These are phyloP conservation scores for Aphidius colemani DNA, from an alignment of 2,888 invertebrate species.

Conservation along the genomic window DNA sequence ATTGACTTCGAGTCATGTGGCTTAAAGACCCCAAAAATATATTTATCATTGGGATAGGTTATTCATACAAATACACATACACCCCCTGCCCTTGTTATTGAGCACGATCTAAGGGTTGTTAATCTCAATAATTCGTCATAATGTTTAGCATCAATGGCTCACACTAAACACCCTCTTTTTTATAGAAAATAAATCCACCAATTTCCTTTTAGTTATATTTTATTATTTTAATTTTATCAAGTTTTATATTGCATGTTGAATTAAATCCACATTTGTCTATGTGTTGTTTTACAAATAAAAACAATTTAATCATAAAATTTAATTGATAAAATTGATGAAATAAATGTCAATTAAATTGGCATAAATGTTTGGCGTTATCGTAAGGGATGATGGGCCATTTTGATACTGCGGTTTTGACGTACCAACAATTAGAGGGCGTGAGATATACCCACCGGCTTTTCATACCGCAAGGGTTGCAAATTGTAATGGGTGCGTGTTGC, in stretches of 20 bases:
- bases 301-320: not conserved
- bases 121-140: constrained; percentile 51
- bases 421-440: constrained; percentile 17
- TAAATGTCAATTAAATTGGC: not conserved
- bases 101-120: constrained; percentile 37
- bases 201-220: constrained; percentile 18
- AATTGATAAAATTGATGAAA: not conserved
- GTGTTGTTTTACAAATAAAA: too few relatives aligned
- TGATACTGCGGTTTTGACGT: constrained; percentile 18
- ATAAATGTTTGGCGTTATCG: too few relatives aligned
- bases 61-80: constrained; percentile 2
- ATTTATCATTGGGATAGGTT: constrained; percentile 53
- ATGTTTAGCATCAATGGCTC: constrained; percentile 44
- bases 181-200: not conserved
- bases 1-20: constrained; percentile 34
- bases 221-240: constrained; percentile 11
- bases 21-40: constrained; percentile 49
- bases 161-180: constrained; percentile 36
- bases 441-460: not conserved
- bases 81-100: not conserved
- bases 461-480: constrained; percentile 3
- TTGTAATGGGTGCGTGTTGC: constrained; percentile 10
- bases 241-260: constrained; percentile 48
- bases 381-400: not conserved
- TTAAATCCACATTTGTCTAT: constrained; percentile 36